Base-by-base conservation (phyloP, 1,140 invertebrate genomes). In the Papilio dardanus region DNA sequence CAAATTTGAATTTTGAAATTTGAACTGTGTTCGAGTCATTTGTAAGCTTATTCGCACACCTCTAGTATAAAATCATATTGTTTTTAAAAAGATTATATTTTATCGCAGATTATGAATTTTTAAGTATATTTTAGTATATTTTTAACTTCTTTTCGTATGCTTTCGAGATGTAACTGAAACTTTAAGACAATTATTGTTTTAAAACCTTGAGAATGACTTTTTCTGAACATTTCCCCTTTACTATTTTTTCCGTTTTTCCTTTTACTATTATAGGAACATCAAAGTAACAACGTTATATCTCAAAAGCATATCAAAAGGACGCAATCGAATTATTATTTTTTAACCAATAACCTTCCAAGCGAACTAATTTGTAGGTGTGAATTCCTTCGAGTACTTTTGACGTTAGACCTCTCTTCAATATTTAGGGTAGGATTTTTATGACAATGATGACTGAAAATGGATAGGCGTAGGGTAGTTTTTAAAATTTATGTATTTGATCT, bases 371-470 rank as follows among this genome's bases (percentile, higher is more conserved):
- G n/a, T 54, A 24, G 24, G 50, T 54, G 24, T 10, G 21, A 3
- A 62, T 16, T 6, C 16, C 54, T 62, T 62, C 54, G 54, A 30
- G 54, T 62, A 62, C 54, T 28, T 24, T 10, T 28, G 54, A 28
- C 24, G 54, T 16, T 62, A 7, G 1, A 28, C 19, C 21, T 62
- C 24, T 62, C 12, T 62, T 62, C 6, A 62, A 28, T 62, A 62
- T 14, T 30, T 28, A 62, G 24, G 50, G 0, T 54, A 54, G 50
- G 50, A 54, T 54, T 54, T 54, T 54, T 54, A 54, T 24, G 21
- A 54, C 50, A 54, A 54, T 54, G 54, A 30, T 4, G 54, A 62
- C 54, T 62, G 54, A 54, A 58, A 54, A 54, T 12, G 14, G 24
- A 4, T 62, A 62, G 30, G 3, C 24, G 0, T 62, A 62, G 54